A percentile compares a stretch with the other conserved stretches of the same genome.
phyloP scores from a whole-genome alignment of 2,797 vertebrate species.

The Paguma larvata region DNA sequence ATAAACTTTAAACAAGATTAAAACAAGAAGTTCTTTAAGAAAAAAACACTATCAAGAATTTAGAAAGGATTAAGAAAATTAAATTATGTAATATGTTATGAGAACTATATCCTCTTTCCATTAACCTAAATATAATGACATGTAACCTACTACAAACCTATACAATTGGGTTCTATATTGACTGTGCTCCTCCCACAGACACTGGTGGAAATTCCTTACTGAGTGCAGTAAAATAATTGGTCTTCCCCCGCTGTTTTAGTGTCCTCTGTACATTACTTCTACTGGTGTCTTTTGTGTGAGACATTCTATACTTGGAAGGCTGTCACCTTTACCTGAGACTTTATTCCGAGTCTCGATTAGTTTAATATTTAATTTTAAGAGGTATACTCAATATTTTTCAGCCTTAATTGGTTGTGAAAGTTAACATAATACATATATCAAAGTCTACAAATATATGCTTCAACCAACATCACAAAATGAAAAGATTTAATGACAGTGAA shows the following conservation, averaged over 20 bases:
- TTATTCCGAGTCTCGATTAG: not conserved
- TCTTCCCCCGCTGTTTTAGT: no score
- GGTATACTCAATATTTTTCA: not conserved
- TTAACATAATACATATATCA: not conserved
- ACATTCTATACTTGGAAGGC: not conserved
- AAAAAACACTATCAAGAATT: not conserved
- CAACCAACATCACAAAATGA: not conserved
- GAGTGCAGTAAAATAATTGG: no score
- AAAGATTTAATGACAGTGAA: not conserved
- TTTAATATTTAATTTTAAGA: not conserved
- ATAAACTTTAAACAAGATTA: no score
- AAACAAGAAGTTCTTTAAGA: not conserved
- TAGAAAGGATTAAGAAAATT: not conserved
- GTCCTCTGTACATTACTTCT: not conserved
- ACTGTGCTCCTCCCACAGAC: not conserved
- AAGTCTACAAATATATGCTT: not conserved
- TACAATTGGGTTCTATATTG: not conserved
- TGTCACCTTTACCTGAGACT: not conserved
- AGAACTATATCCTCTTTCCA: not conserved
- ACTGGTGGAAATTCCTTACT: not conserved
- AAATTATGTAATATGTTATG: not conserved
- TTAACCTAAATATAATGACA: not conserved
- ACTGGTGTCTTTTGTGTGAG: not conserved
- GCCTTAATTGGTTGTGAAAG: not conserved
- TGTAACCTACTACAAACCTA: not conserved